Percentiles rank a stretch among this genome's conserved stretches.
Conservation (phyloP, 2,113 vertebrate species). For the Trochalopteron elliotii region DNA sequence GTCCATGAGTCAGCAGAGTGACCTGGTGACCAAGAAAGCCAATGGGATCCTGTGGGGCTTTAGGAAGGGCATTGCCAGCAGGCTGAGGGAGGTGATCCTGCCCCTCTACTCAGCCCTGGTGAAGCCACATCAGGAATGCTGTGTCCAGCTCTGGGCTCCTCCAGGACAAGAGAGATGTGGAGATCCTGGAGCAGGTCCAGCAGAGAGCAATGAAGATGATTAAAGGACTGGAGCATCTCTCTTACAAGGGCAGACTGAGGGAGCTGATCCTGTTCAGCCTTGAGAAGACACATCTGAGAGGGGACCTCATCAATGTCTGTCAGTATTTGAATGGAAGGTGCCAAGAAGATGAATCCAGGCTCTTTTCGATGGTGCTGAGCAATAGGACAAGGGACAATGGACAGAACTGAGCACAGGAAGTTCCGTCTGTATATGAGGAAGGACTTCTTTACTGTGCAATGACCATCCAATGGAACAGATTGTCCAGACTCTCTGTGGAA, state of each 20-base stretch:
- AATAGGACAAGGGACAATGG: not conserved
- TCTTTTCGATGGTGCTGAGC: not conserved
- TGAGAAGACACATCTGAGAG: not conserved
- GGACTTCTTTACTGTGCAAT: not conserved
- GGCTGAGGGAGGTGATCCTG: not conserved
- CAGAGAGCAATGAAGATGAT: not conserved
- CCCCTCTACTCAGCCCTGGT: not conserved
- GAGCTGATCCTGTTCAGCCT: not conserved
- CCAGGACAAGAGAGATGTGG: not conserved
- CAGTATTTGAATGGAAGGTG: not conserved
- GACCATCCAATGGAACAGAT: not conserved
- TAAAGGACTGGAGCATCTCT: not conserved
- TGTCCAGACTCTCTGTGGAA: not conserved
- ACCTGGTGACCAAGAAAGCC: not conserved
- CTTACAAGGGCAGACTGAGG: not conserved
- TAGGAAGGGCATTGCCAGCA: not conserved
- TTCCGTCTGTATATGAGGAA: not conserved
- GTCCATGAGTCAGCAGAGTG: not conserved
- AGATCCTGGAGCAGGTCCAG: not conserved
- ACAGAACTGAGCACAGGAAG: not conserved
- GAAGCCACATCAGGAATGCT: not conserved
- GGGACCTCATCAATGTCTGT: not conserved
- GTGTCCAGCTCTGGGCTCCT: not conserved
- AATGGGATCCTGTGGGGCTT: accelerated
- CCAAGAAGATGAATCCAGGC: not conserved